Conservation (phyloP, 2,888 invertebrate genomes). For the Drosophila nigricruria region DNA sequence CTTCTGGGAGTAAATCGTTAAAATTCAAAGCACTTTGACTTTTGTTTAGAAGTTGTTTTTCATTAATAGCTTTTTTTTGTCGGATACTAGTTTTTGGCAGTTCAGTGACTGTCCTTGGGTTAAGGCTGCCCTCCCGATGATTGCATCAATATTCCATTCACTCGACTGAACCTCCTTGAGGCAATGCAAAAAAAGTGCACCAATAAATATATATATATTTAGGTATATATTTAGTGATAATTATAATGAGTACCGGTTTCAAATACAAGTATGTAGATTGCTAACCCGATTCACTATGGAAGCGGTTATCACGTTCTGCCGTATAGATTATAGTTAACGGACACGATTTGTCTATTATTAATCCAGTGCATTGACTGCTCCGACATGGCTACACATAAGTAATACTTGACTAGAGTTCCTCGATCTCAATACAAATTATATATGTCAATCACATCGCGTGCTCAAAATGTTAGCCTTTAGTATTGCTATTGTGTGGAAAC, state of each 20-base stretch:
- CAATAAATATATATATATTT: not conserved
- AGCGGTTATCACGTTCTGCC: conserved; percentile 19
- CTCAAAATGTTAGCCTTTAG: not conserved
- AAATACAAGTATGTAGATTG: conserved; percentile 37
- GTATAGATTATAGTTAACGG: conserved; percentile 26
- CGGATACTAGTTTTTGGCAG: conserved; percentile 31
- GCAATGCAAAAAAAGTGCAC: conserved; percentile 6
- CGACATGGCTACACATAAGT: conserved; percentile 1
- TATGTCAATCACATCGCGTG: conserved; percentile 39
- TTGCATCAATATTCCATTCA: conserved; percentile 6
- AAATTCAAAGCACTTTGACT: conserved; percentile 45
- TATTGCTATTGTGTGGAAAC: conserved; percentile 8
- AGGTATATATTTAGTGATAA: not conserved
- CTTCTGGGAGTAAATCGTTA: conserved; percentile 45
- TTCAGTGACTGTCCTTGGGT: conserved; percentile 61
- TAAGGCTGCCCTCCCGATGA: not conserved
- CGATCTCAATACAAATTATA: not conserved
- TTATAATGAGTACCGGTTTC: conserved; percentile 31
- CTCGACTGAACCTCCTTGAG: conserved; percentile 3
- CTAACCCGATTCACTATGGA: conserved; percentile 7
- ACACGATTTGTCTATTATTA: conserved; percentile 27
- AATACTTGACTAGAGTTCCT: not conserved
- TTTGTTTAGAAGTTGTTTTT: conserved; percentile 10
- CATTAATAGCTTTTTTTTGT: not conserved
- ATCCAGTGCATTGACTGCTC: conserved; percentile 12